Base-by-base conservation (phyloP, 2,888 invertebrate species). In the Eristalis tenax region DNA sequence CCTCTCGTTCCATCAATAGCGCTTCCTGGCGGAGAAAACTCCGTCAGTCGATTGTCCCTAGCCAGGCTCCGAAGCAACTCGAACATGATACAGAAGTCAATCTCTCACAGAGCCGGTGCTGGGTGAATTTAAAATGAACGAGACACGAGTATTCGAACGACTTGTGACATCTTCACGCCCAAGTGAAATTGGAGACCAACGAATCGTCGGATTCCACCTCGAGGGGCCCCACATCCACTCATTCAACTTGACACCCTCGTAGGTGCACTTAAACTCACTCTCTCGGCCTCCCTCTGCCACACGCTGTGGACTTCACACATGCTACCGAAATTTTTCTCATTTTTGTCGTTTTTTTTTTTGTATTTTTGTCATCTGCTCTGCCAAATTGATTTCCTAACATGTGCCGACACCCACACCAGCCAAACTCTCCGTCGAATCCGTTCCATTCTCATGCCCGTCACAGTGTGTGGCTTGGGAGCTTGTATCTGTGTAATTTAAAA, bases 341-440 rank as follows among this genome's bases (percentile, higher is more conserved):
- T 32, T 32, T 32, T 32, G 8, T 32, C 10, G 2, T 75, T 75
- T 2, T 43, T 61, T 75, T 74, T 83, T 69, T 69, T 22, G 13
- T 71, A 70, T 61, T 79, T 84, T 75, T 80, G 63, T 84, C 80
- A 80, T 76, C 66, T 71, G 56, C 65, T 80, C 26, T 6, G 71
- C 35, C 56, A 23, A 83, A 84, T 76, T 80, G 80, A 80, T 80
- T 80, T 74, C 32, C 61, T 56, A 70, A 28, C 65, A 70, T 23
- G 64, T 64, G 38, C 61, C n/a, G 40, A 18, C 32, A 13, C 61
- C 11, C 56, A 18, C 32, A 22, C 65, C 10, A 18, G 11, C 35
- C 35, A 38, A 10, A 10, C 35, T 11, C 8, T 2, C 38, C 38
- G 8, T 13, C 13, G 38, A 38, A 38, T 38, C 11, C 38, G 13